Conservation (phyloP, 1,140 invertebrate species). For the Venturia canescens region DNA sequence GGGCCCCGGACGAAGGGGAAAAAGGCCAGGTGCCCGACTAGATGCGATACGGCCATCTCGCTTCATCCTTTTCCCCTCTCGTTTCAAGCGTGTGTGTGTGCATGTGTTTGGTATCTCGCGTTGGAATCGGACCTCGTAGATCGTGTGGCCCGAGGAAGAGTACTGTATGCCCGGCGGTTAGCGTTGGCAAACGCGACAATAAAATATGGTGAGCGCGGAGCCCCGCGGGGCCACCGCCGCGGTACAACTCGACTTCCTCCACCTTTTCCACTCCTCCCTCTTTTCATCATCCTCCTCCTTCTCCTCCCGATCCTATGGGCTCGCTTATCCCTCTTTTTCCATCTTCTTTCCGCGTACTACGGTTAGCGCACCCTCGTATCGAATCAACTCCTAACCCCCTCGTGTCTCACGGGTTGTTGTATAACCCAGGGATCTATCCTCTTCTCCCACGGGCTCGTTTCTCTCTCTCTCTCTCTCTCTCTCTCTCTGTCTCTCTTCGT, state of each 20-base stretch:
- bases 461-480: conserved; percentile 49
- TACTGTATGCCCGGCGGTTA: conserved; percentile 56
- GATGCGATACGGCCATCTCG: conserved; percentile 39
- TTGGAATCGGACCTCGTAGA: conserved; percentile 47
- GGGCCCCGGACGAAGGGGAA: conserved; percentile 21
- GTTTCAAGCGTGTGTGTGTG: conserved; percentile 26
- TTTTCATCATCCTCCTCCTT: conserved; percentile 29
- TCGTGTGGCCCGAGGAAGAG: conserved; percentile 50
- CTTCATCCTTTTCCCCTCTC: conserved; percentile 39
- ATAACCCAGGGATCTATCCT: conserved; percentile 42
- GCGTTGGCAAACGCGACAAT: conserved; percentile 73
- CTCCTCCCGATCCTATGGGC: neutral
- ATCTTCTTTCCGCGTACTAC: neutral
- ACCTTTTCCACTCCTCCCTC: conserved; percentile 16
- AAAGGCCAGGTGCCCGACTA: conserved; percentile 37
- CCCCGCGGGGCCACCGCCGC: conserved; percentile 60
- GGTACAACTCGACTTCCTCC: conserved; percentile 39
- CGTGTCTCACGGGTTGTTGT: neutral
- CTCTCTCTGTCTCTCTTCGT: conserved; percentile 50
- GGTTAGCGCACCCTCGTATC: neutral
- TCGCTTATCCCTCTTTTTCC: conserved; percentile 12
- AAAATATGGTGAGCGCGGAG: conserved; percentile 71
- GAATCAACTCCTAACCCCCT: conserved; percentile 13
- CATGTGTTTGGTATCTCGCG: neutral
- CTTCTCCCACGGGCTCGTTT: conserved; percentile 42